Conservation (phyloP, 2,113 vertebrate species). For the Petaurus breviceps region DNA sequence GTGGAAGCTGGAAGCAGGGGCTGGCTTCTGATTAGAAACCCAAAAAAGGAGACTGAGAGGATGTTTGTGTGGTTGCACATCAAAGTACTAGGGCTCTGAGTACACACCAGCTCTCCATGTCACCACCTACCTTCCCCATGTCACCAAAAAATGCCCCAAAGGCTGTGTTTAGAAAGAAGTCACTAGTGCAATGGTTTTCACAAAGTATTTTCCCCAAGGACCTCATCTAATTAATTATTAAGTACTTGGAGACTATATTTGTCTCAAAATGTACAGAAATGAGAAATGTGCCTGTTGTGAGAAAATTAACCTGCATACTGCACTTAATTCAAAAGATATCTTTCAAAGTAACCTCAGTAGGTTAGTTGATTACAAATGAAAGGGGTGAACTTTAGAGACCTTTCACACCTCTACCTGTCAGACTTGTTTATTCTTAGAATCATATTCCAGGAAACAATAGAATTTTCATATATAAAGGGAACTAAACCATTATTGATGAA, state of each 20-base stretch:
- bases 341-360: slow-evolving; percentile 29
- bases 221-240: not conserved
- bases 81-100: not conserved
- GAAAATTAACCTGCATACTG: not conserved
- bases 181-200: not conserved
- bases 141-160: not conserved
- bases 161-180: not conserved
- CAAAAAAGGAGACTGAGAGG: not conserved
- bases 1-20: not conserved
- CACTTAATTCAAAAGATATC: not conserved
- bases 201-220: not conserved
- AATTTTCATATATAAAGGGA: slow-evolving; percentile 42
- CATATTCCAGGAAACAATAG: slow-evolving; percentile 39
- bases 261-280: not conserved
- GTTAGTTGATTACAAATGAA: slow-evolving; percentile 34
- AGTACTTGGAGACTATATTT: not conserved
- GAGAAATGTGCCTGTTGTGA: not conserved
- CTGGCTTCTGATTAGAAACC: slow-evolving; percentile 22
- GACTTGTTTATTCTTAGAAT: slow-evolving; percentile 19
- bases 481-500: slow-evolving; percentile 24
- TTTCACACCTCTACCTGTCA: not conserved
- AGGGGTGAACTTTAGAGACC: slow-evolving; percentile 33
- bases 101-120: not conserved
- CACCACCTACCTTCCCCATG: not conserved
- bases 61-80: not conserved